Percentiles rank a stretch among this genome's conserved stretches.
These are phyloP conservation scores for Xiphophorus couchianus DNA, from an alignment of 2,113 vertebrate genomes.

Conservation along the genomic window DNA sequence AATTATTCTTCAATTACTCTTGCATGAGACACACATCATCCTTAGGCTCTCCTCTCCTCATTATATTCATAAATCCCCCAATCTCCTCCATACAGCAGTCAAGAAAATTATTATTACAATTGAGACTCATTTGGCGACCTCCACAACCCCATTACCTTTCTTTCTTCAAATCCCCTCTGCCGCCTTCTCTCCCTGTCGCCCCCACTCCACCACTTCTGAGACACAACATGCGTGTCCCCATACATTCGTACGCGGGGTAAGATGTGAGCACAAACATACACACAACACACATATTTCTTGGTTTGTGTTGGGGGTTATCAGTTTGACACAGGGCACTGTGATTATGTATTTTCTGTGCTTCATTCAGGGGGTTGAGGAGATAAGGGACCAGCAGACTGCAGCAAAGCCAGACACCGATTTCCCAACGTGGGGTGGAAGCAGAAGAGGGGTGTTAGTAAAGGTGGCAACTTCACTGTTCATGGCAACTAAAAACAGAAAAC, in stretches of 20 bases:
- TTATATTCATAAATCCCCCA: constrained; percentile 78
- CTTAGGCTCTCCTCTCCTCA: constrained; percentile 66
- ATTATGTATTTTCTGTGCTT: constrained; percentile 73
- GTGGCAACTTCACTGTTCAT: constrained; percentile 22
- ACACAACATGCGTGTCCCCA: constrained; percentile 49
- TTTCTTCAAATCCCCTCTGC: constrained; percentile 58
- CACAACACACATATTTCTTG: constrained; percentile 26
- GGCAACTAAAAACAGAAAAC: not conserved
- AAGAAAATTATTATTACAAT: constrained; percentile 72
- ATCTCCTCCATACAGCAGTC: constrained; percentile 70
- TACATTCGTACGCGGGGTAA: constrained; percentile 20
- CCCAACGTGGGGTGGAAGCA: constrained; percentile 21
- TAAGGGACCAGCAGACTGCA: constrained; percentile 59
- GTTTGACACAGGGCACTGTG: constrained; percentile 71
- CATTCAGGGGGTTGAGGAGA: constrained; percentile 57
- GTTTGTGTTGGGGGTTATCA: constrained; percentile 72
- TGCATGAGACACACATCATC: constrained; percentile 66
- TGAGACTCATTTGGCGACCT: constrained; percentile 62
- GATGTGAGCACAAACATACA: constrained; percentile 22
- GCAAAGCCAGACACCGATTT: constrained; percentile 58
- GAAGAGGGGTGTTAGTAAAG: constrained; percentile 15
- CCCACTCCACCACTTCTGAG: constrained; percentile 45
- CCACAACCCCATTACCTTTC: constrained; percentile 74
- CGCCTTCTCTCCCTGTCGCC: constrained; percentile 49
- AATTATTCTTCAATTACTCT: constrained; percentile 79